Conservation (phyloP, 2,888 invertebrate genomes). For the Abrostola triplasia region DNA sequence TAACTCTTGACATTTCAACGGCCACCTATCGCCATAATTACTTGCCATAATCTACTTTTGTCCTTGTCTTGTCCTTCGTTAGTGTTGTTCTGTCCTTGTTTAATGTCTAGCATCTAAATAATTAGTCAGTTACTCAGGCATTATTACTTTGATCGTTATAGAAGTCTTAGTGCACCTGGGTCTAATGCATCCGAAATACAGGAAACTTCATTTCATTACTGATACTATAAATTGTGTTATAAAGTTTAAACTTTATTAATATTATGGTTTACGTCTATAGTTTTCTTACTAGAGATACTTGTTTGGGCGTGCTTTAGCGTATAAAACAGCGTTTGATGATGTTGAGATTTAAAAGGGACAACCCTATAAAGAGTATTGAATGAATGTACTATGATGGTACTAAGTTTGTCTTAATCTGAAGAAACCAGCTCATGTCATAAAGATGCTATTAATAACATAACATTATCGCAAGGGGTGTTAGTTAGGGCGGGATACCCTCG, state of each 20-base stretch:
- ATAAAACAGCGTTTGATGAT: too few species aligned
- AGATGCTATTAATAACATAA: conserved; percentile 21
- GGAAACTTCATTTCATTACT: conserved; percentile 51
- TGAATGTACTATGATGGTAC: too few species aligned
- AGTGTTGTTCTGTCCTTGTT: conserved; percentile 58
- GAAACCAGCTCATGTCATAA: conserved; percentile 14
- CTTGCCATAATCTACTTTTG: conserved; percentile 40
- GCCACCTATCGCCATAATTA: conserved; percentile 71
- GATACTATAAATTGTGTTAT: conserved; percentile 20
- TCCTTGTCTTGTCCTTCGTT: conserved; percentile 59
- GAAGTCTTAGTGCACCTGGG: conserved; percentile 58
- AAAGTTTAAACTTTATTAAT: conserved; percentile 19
- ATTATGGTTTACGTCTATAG: too few species aligned
- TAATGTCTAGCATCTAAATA: conserved; percentile 61
- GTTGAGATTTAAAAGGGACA: too few species aligned
- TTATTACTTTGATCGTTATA: conserved; percentile 60
- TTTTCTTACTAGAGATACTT: too few species aligned
- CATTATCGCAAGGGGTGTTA: conserved; percentile 2
- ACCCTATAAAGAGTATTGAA: too few species aligned
- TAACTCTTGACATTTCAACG: conserved; percentile 81
- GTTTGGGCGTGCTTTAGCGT: too few species aligned
- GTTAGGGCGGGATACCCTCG: conserved; percentile 18
- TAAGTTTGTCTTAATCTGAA: neutral
- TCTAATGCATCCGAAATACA: conserved; percentile 53
- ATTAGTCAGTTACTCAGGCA: conserved; percentile 57